Evolutionary conservation across 2,888 invertebrate species (phyloP).

Genomic region (Drosophila anomelani): DNA sequence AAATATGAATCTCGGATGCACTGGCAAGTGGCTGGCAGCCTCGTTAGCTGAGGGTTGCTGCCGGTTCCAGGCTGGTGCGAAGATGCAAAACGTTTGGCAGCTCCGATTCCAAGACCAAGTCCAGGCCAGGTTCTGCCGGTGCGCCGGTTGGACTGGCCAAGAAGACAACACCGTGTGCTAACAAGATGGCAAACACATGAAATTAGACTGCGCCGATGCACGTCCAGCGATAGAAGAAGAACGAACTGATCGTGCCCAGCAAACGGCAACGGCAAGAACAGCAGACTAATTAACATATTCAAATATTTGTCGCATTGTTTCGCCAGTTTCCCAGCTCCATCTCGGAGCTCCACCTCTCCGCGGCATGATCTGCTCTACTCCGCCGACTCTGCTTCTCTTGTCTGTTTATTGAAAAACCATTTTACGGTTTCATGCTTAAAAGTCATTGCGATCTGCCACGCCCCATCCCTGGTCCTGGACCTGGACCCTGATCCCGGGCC

Average conservation of each 20-base stretch:
- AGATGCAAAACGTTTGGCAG: conserved; percentile 69
- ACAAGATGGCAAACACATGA: conserved; percentile 79
- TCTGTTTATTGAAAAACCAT: conserved; percentile 75
- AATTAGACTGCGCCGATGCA: conserved; percentile 80
- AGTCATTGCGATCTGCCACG: conserved; percentile 66
- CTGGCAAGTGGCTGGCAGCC: conserved; percentile 49
- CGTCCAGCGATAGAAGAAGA: conserved; percentile 70
- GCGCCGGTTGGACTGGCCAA: conserved; percentile 18
- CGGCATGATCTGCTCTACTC: conserved; percentile 17
- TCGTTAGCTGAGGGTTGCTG: conserved; percentile 61
- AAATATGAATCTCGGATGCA: conserved; percentile 74
- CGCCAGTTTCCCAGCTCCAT: conserved; percentile 44
- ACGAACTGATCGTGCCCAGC: conserved; percentile 72
- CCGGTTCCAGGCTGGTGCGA: conserved; percentile 52
- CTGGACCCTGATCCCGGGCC: conserved; percentile 48
- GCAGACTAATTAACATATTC: conserved; percentile 77
- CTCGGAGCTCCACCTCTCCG: conserved; percentile 13
- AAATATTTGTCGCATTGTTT: conserved; percentile 80
- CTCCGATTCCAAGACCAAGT: conserved; percentile 12
- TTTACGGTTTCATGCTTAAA: conserved; percentile 79
- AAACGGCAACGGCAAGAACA: conserved; percentile 45
- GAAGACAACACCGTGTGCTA: conserved; percentile 53
- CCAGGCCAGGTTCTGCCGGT: conserved; percentile 1
- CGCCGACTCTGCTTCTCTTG: conserved; percentile 7
- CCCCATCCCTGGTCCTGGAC: conserved; percentile 33